phyloP scores from a whole-genome alignment of 2,888 invertebrate species.

The Pristionchus entomophagus region DNA sequence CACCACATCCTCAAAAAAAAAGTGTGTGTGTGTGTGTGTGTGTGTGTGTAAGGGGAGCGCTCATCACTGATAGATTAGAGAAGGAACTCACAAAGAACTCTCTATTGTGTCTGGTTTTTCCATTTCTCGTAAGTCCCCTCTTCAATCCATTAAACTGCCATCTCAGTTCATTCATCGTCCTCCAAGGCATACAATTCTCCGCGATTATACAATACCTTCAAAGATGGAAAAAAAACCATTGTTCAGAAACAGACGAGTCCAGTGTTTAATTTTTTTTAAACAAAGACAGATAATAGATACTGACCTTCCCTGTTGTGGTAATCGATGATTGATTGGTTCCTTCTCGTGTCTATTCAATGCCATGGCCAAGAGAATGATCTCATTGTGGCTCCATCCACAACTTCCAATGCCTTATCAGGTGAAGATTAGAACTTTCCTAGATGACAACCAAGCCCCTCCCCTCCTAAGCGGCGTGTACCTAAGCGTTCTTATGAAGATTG shows the following conservation, averaged over 20 bases:
- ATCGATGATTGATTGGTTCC: background rate
- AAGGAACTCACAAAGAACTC: conserved; percentile 31
- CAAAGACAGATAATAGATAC: no score
- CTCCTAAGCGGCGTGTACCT: no score
- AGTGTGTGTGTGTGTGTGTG: background rate
- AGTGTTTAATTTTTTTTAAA: no score
- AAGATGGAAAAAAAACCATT: background rate
- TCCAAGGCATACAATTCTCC: background rate
- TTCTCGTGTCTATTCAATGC: background rate
- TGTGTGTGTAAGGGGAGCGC: background rate
- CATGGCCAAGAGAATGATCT: background rate
- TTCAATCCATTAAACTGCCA: conserved; percentile 2
- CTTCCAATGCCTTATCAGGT: background rate
- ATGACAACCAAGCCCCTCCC: no score
- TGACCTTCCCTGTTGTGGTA: background rate
- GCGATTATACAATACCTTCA: conserved; percentile 5
- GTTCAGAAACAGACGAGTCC: background rate
- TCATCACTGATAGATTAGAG: no score
- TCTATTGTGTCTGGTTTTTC: conserved; percentile 1
- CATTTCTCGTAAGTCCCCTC: background rate
- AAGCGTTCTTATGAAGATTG: no score
- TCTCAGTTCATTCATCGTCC: background rate
- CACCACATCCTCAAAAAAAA: background rate
- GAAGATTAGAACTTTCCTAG: background rate
- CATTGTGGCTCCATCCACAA: background rate